Evolutionary conservation across 53 echinoderm and acorn worm species (phyloP), one percentile per base, ranked within the genome.

Genomic region (Patiria pectinifera): DNA sequence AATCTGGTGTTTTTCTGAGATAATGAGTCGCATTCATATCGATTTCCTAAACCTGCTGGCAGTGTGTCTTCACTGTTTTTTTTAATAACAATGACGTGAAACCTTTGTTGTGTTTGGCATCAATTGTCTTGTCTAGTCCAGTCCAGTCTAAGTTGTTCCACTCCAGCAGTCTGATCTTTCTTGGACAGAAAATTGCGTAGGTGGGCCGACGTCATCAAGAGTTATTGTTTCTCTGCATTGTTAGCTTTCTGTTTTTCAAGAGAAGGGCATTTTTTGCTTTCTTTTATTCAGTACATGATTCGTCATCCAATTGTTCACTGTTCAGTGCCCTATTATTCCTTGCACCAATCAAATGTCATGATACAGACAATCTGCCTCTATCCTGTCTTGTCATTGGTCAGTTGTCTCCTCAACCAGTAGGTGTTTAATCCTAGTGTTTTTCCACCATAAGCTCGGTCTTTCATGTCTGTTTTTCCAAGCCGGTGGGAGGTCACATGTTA

Each of bases 391-490:
- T 59, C 15, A 83, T 83, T 59, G 61, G 61, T 21, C 48, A 48
- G 76, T 87, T 15, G 4, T 12, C 3, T 48, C 71, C 0, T 26
- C 12, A 19, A 46, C 22, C 23, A 75, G 76, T 16, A 48, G 49
- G 87, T 75, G 76, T 25, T 76, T 74, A 87, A 59, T 24, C 25
- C 59, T 49, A 5, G 85, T 45, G 43, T 35, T 84, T 84, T 18
- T 84, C 43, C 19, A 66, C 63, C 16, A 69, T 19, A 46, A 44
- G 14, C 35, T n/a, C 35, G 43, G 79, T 43, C 71, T 45, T 85
- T 44, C 70, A 21, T 70, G 35, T 85, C 85, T 59, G 44, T 74
- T 72, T 22, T 87, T 4, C 43, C 45, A 46, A 53, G 48, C 26
- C 46, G 80, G 45, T 69, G 53, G 75, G 87, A 58, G 74, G 53